A percentile compares a stretch with the other conserved stretches of the same genome.
phyloP scores from a whole-genome alignment of 1,140 invertebrate species.

The Daktulosphaira vitifoliae region DNA sequence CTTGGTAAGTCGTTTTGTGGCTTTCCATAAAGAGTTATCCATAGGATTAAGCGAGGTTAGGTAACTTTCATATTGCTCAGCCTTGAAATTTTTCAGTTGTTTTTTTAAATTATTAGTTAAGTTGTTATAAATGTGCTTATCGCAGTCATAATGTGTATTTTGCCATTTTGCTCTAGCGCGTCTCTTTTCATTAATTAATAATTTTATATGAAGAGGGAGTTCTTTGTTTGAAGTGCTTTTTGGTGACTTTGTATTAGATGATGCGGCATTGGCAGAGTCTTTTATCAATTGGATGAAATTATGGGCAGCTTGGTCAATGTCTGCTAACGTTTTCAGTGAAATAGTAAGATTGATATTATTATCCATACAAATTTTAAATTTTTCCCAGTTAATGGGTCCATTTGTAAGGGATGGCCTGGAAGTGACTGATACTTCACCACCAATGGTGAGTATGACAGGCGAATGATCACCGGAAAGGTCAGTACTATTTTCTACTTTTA shows the following conservation, averaged over 20 bases:
- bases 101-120: neutral
- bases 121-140: neutral
- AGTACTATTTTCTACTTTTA: neutral
- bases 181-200: neutral
- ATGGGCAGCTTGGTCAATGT: neutral
- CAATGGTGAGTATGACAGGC: neutral
- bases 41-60: neutral
- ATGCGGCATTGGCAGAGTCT: neutral
- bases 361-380: neutral
- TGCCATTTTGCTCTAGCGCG: neutral
- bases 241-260: neutral
- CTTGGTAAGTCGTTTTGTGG: neutral
- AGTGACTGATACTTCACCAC: neutral
- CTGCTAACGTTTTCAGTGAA: neutral
- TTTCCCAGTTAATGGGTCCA: neutral
- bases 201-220: neutral
- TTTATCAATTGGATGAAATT: neutral
- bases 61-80: neutral
- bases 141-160: neutral
- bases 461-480: neutral
- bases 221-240: neutral
- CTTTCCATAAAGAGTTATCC: neutral
- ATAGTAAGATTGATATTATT: neutral
- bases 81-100: neutral
- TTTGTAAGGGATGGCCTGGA: neutral